Percentiles rank a stretch among this genome's conserved stretches.
Evolutionary conservation across 2,888 invertebrate species (phyloP).

Genomic region (Drosophila villosipedis): DNA sequence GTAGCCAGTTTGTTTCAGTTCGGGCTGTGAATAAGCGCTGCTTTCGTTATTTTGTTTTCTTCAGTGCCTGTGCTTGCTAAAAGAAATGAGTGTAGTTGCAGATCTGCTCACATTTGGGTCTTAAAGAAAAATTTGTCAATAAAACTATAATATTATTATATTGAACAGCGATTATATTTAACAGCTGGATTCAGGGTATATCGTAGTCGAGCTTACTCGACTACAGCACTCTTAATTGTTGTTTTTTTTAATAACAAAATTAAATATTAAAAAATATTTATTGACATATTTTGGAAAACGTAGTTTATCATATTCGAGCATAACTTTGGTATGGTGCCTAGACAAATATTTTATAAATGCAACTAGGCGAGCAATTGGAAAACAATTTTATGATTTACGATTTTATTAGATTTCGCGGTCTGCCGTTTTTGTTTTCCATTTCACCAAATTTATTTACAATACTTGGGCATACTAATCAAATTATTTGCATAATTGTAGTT

Average conservation of each 20-base stretch:
- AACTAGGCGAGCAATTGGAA: slow-evolving; percentile 41
- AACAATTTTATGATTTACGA: slow-evolving; percentile 64
- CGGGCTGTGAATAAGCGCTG: too few species aligned
- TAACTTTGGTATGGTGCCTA: background rate
- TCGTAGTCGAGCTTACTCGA: too few species aligned
- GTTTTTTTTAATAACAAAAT: background rate
- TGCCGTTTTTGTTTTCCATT: slow-evolving; percentile 50
- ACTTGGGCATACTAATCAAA: slow-evolving; percentile 68
- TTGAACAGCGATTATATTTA: too few species aligned
- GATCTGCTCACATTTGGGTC: too few species aligned
- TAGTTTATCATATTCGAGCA: background rate
- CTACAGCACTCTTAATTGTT: too few species aligned
- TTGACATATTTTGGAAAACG: background rate
- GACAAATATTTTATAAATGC: background rate
- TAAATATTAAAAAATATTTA: background rate
- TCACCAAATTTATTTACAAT: slow-evolving; percentile 67
- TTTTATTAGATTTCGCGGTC: slow-evolving; percentile 73
- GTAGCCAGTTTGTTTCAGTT: too few species aligned
- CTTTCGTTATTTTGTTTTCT: too few species aligned
- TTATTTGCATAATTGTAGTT: slow-evolving; percentile 77
- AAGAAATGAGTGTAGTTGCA: too few species aligned
- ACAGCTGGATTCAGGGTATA: too few species aligned
- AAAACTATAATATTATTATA: too few species aligned
- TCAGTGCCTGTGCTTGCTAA: too few species aligned
- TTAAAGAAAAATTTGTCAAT: too few species aligned